A percentile compares a stretch with the other conserved stretches of the same genome.
Conservation (phyloP, 2,888 invertebrate genomes). For the Volucella inanis region DNA sequence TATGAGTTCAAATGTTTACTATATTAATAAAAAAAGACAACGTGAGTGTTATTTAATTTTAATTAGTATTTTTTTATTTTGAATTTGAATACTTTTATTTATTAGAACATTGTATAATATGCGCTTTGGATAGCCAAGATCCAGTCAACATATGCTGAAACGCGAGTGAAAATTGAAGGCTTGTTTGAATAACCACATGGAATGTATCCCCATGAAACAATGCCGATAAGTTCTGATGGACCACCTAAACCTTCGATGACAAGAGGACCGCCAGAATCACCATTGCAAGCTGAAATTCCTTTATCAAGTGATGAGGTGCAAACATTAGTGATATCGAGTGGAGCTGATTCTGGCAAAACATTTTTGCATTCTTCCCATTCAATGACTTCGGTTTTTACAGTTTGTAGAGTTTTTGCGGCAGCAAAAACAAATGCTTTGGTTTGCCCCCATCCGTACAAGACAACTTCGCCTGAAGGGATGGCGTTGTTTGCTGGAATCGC, state of each 20-base stretch:
- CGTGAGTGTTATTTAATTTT: too few relatives aligned
- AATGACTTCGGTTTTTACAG: constrained; percentile 78
- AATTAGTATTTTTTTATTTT: neutral
- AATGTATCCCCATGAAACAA: constrained; percentile 84
- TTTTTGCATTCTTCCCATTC: constrained; percentile 77
- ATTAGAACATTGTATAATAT: constrained; percentile 77
- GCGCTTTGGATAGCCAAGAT: constrained; percentile 77
- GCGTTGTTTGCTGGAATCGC: constrained; percentile 79
- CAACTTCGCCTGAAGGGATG: constrained; percentile 78
- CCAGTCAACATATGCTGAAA: constrained; percentile 83
- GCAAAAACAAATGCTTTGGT: constrained; percentile 76
- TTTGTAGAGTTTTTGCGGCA: constrained; percentile 78
- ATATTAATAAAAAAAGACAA: too few relatives aligned
- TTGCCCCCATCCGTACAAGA: constrained; percentile 84
- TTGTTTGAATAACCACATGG: constrained; percentile 82
- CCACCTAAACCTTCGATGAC: constrained; percentile 76
- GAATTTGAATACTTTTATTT: constrained; percentile 24
- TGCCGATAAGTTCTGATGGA: constrained; percentile 81
- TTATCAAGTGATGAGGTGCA: constrained; percentile 83
- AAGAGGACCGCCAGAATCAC: constrained; percentile 82
- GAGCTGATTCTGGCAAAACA: constrained; percentile 77
- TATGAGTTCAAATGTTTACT: too few relatives aligned
- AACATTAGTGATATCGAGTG: constrained; percentile 81
- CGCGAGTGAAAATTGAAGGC: constrained; percentile 84
- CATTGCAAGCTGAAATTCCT: constrained; percentile 83